Evolutionary conservation across 2,113 vertebrate genomes (phyloP), one percentile per base, ranked within the genome.

Genomic region (Ivindomyrus marchei): DNA sequence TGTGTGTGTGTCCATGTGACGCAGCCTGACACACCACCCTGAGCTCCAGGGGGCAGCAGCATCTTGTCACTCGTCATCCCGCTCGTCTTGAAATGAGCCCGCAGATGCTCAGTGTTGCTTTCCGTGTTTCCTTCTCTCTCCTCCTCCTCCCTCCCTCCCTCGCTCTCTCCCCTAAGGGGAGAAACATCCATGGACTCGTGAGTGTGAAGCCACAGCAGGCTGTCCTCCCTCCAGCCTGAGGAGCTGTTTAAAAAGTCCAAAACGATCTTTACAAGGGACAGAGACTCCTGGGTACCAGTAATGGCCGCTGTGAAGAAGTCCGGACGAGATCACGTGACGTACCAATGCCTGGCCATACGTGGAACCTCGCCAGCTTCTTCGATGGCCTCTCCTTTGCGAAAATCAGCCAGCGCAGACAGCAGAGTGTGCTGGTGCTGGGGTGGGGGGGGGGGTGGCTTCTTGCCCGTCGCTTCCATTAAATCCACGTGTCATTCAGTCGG

Each of bases 401-500:
- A 47, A 56, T 66, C 80, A 24, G 83, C 4, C 85, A 70, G 83
- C 4, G 19, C 31, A 86, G 84, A 62, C 83, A 77, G 90, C 70
- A 84, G 58, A 88, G 47, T 80, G 56, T 47, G 56, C 10, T 17
- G 49, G 56, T 47, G 56, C 10, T 17, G 49, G 47, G 50, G 50
- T 19, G 47, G 21, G n/a, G 27, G 88, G 88, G 56, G 77, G 24
- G 89, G 88, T 21, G 74, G 83, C 39, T 42, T 36, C 86, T 77
- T 87, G 50, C 66, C 89, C 84, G 86, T 93, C 92, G 52, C 87
- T 46, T 92, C 62, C 84, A 74, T 88, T 88, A 87, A 90, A 91
- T 53, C 45, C 74, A 83, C 49, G 77, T 70, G 90, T 92, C 91
- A 91, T 83, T 92, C 90, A 92, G 89, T 88, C 91, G 85, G 74